Conservation (phyloP, 2,888 invertebrate genomes). For the Spodoptera picta region DNA sequence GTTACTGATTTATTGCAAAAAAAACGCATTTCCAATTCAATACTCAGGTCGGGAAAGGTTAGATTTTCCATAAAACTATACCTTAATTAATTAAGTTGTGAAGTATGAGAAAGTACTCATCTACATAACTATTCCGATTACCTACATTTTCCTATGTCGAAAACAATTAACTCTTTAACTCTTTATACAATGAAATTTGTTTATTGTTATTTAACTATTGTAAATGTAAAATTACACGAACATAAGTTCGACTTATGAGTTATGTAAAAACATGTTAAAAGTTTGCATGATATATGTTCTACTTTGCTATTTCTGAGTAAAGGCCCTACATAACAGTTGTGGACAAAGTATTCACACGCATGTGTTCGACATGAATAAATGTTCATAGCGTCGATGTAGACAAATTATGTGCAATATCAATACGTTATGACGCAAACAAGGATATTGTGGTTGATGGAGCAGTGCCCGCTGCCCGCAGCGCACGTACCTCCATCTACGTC, state of each 20-base stretch:
- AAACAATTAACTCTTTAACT: too few species aligned
- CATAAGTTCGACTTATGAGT: not conserved
- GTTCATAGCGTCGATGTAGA: conserved; percentile 55
- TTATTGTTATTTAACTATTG: too few species aligned
- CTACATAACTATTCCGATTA: too few species aligned
- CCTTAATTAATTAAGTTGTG: too few species aligned
- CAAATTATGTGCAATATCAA: conserved; percentile 66
- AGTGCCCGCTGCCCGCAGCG: conserved; percentile 74
- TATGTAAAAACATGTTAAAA: not conserved
- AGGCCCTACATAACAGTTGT: conserved; percentile 14
- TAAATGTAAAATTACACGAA: not conserved
- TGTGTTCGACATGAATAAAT: conserved; percentile 46
- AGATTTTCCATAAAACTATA: too few species aligned
- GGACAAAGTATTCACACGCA: conserved; percentile 35
- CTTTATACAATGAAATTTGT: too few species aligned
- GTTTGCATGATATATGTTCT: not conserved
- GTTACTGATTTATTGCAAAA: too few species aligned
- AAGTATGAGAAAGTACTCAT: too few species aligned
- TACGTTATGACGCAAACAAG: conserved; percentile 73
- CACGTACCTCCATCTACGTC: conserved; percentile 80
- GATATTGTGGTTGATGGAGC: conserved; percentile 67
- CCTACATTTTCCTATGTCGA: too few species aligned
- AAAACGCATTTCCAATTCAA: too few species aligned
- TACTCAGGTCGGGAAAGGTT: too few species aligned
- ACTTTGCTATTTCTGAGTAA: conserved; percentile 7